Conservation (phyloP, 2,888 invertebrate genomes). For the Drosophila mettleri region DNA sequence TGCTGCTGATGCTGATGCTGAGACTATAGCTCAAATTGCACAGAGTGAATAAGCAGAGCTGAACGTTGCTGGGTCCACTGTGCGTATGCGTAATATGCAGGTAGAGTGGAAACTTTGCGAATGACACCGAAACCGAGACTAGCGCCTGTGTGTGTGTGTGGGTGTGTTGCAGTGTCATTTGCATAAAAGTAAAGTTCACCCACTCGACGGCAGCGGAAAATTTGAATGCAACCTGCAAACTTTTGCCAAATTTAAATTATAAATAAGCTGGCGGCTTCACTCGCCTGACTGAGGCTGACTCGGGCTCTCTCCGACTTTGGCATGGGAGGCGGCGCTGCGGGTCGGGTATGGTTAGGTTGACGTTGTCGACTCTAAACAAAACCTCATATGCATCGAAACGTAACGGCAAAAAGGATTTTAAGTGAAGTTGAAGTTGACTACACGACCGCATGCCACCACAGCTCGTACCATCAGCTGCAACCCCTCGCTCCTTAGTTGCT, state of each 20-base stretch:
- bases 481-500: background rate
- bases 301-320: conserved; percentile 27
- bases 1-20: conserved; percentile 58
- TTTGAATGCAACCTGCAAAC: conserved; percentile 79
- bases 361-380: conserved; percentile 68
- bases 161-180: conserved; percentile 67
- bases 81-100: conserved; percentile 57
- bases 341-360: conserved; percentile 1
- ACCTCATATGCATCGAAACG: conserved; percentile 82
- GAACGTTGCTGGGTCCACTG: conserved; percentile 30
- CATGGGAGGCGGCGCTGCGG: background rate
- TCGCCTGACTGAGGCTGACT: conserved; percentile 21
- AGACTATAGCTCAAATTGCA: conserved; percentile 57
- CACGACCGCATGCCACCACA: conserved; percentile 70
- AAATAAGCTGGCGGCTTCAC: conserved; percentile 67
- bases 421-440: conserved; percentile 81
- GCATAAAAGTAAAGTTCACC: conserved; percentile 80
- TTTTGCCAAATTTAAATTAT: conserved; percentile 80
- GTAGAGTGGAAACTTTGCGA: conserved; percentile 61
- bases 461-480: conserved; percentile 8
- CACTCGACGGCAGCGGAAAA: conserved; percentile 71
- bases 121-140: conserved; percentile 69
- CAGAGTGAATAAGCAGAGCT: conserved; percentile 4
- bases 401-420: conserved; percentile 81
- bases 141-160: conserved; percentile 12